Base-by-base conservation (phyloP, 2,888 invertebrate species). In the Acronicta aceris region DNA sequence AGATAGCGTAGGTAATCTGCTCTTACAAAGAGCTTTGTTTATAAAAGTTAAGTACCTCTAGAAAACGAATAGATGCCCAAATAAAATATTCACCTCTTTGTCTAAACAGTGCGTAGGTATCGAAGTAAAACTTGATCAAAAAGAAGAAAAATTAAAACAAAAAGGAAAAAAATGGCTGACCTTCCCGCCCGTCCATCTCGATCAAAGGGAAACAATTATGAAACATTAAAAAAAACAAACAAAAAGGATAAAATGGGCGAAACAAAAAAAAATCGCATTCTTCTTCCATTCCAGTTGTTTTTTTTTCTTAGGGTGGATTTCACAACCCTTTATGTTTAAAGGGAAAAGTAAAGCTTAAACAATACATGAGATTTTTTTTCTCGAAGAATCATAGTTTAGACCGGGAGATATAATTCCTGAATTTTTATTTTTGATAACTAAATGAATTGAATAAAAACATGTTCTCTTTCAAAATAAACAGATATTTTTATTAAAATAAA, bases 251-350 rank as follows among this genome's bases (percentile, higher is more conserved):
- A 73, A 75, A 80, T 79, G 61, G 72, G 60, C 62, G 61, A 74
- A 82, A 83, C 79, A 84, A 81, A 76, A 84, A 85, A 38, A 82
- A 79, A 75, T 74, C 69, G 86, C 88, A 91, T 91, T 89, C 88
- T 89, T 88, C 81, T 71, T 71, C 69, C 84, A 81, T 87, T 88
- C 78, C 81, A 84, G 84, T 83, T 82, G 74, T 81, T 84, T 86
- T 88, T n/a, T 90, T 91, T 90, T 88, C 87, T 87, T 86, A 80
- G 85, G 87, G 85, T 75, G 81, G 81, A 71, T 81, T 84, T 82
- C 78, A 74, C 85, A 89, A 90, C 90, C 93, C 93, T 88, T 92
- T 86, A 79, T 81, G 75, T 79, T 74, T 64, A 68, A 81, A 79
- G 76, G 71, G 76, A 81, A 83, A 81, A 80, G 79, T 81, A 83